Evolutionary conservation across 2,113 vertebrate genomes (phyloP), one percentile per base, ranked within the genome.

Genomic region (Ovibos moschatus): DNA sequence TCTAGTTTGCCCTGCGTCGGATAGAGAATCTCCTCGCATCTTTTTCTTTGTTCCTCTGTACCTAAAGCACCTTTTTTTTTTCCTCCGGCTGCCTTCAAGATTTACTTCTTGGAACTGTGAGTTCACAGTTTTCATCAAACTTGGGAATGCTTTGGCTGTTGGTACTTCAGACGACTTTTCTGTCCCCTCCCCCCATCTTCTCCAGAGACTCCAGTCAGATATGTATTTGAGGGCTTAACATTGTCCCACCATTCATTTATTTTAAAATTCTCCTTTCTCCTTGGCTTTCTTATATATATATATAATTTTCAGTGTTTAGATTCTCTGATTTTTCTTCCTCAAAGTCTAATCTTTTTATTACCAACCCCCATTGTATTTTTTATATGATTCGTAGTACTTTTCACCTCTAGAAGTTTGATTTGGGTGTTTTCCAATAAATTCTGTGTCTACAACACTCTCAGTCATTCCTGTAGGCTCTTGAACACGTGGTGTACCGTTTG

Each of bases 391-490:
- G 2, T 16, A 15, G 36, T 5, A 8, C 7, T 62, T 90, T 36
- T 21, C 3, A 23, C 2, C 5, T 84, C 11, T 83, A 30, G 4
- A 51, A 10, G n/a, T 76, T 33, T 14, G 7, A 55, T 28, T 89
- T 43, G 2, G 5, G 3, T 47, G 21, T 23, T 53, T 19, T 30
- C 60, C 6, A 67, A 36, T 40, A 36, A 93, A 3, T 43, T 71
- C 21, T 4, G 0, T 3, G 4, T 53, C 36, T 27, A 6, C 9
- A 50, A 19, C 62, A 19, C 2, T 6, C 19, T 21, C 10, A 30
- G 0, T 33, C 5, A 6, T 4, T 45, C 40, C 51, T 40, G 25
- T 9, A 62, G 51, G 3, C 14, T 47, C 67, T 21, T 6, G 8
- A 36, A 1, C 43, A 36, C 0, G 17, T 5, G 36, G 14, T n/a